Conservation (phyloP, 2,888 invertebrate genomes). For the Dione vanillae region DNA sequence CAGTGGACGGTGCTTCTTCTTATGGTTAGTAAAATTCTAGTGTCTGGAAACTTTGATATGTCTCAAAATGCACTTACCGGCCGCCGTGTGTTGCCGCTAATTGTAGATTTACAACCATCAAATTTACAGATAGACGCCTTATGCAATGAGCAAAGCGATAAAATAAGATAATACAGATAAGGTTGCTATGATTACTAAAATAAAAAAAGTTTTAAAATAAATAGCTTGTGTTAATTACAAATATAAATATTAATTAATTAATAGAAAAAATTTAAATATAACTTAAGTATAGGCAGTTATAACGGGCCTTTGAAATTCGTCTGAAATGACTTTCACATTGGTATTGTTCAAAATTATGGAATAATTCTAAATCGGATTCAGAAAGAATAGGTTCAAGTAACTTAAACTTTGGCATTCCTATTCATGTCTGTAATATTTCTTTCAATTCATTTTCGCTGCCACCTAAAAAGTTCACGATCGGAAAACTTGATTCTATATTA, state of each 20-base stretch:
- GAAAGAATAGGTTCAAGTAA: constrained; percentile 39
- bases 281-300: neutral
- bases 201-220: neutral
- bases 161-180: too few species aligned
- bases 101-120: too few species aligned
- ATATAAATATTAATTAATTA: neutral
- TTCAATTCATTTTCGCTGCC: constrained; percentile 38
- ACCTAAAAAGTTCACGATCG: constrained; percentile 14
- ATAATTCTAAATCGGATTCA: constrained; percentile 41
- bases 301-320: neutral
- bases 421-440: constrained; percentile 44
- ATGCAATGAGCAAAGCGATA: too few species aligned
- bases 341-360: constrained; percentile 40
- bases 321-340: constrained; percentile 3
- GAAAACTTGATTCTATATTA: neutral
- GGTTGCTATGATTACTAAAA: too few species aligned
- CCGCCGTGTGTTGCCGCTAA: too few species aligned
- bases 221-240: neutral
- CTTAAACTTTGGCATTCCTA: constrained; percentile 40
- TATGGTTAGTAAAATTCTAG: too few species aligned
- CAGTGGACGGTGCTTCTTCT: too few species aligned
- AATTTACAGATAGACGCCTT: too few species aligned
- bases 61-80: too few species aligned
- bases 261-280: too few species aligned
- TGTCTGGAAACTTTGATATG: too few species aligned